phyloP scores from a whole-genome alignment of 2,888 invertebrate genomes.

The Macaria liturata region DNA sequence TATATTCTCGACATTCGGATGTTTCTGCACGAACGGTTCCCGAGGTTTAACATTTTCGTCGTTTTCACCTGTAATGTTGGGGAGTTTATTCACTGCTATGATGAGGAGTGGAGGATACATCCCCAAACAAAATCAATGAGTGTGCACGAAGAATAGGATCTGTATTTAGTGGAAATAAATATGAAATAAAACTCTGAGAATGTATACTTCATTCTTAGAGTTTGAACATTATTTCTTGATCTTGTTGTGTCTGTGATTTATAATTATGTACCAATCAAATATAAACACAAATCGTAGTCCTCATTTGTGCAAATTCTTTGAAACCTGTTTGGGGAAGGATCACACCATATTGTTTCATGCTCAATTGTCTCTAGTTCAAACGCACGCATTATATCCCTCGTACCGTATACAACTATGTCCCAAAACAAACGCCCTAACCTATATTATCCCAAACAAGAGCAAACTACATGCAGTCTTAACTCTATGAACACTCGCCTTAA shows the following conservation, averaged over 20 bases:
- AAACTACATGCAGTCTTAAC: constrained; percentile 54
- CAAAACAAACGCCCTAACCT: constrained; percentile 39
- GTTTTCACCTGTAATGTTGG: constrained; percentile 77
- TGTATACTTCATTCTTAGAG: no score
- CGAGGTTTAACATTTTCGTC: constrained; percentile 76
- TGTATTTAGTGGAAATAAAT: no score
- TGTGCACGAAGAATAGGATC: no score
- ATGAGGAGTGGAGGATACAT: constrained; percentile 20
- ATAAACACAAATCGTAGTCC: no score
- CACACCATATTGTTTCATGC: constrained; percentile 39
- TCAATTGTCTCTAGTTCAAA: constrained; percentile 38
- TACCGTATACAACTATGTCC: constrained; percentile 30
- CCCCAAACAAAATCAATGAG: no score
- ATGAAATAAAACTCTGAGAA: no score
- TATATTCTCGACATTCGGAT: constrained; percentile 66
- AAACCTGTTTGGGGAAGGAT: not conserved
- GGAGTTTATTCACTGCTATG: constrained; percentile 57
- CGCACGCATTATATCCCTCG: constrained; percentile 11
- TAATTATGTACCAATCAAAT: no score
- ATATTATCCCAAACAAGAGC: constrained; percentile 27
- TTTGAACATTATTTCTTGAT: no score
- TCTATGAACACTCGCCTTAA: constrained; percentile 28
- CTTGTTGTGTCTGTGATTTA: no score
- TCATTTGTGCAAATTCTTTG: not conserved
- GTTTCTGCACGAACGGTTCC: constrained; percentile 63